Evolutionary conservation across 2,113 vertebrate species (phyloP).

Genomic region (Zonotrichia leucophrys): DNA sequence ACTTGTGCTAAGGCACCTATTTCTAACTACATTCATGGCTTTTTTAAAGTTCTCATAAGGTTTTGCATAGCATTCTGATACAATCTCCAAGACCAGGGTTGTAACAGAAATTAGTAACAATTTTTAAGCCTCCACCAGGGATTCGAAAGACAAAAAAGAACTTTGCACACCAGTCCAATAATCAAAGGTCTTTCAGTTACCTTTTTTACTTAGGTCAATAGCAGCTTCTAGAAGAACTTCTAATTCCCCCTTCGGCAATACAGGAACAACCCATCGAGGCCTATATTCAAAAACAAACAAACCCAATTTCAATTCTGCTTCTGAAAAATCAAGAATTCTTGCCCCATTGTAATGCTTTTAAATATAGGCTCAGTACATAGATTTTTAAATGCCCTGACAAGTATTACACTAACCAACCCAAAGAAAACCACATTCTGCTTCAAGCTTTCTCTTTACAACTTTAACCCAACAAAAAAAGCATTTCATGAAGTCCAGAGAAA

Average conservation of each 20-base stretch:
- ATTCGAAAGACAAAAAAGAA: neutral
- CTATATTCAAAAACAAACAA: slow-evolving; percentile 68
- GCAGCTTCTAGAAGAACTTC: slow-evolving; percentile 99
- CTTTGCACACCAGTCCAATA: neutral
- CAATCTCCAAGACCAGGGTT: neutral
- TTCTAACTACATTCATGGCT: neutral
- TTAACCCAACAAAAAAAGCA: neutral
- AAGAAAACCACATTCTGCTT: neutral
- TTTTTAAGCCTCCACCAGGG: neutral
- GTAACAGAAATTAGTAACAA: neutral
- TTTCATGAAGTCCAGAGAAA: neutral
- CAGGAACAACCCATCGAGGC: slow-evolving; percentile 99
- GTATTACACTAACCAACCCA: neutral
- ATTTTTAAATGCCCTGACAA: neutral
- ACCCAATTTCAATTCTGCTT: neutral
- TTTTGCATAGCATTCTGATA: neutral
- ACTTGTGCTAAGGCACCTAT: neutral
- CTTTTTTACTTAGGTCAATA: slow-evolving; percentile 99
- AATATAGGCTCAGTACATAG: neutral
- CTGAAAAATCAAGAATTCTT: neutral
- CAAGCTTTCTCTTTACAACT: neutral
- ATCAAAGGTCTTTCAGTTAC: slow-evolving; percentile 67
- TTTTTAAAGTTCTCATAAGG: neutral
- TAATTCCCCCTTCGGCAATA: slow-evolving; percentile 99
- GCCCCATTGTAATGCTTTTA: neutral